A percentile compares a stretch with the other conserved stretches of the same genome.
phyloP scores from a whole-genome alignment of 2,797 vertebrate genomes.

The Syndactyla subalaris region DNA sequence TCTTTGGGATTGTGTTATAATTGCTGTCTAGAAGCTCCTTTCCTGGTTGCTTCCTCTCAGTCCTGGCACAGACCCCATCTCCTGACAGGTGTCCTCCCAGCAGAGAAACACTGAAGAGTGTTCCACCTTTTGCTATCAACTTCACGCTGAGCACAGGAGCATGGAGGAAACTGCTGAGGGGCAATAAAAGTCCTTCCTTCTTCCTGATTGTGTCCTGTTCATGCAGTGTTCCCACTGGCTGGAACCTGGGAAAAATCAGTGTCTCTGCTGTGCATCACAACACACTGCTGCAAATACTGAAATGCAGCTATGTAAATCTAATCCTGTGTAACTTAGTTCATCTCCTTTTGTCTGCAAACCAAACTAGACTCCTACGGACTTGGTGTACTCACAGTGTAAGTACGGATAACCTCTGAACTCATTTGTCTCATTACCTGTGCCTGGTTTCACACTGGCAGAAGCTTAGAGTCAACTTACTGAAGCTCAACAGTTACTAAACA shows the following conservation, averaged over 20 bases:
- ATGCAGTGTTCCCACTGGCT: neutral
- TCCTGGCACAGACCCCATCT: neutral
- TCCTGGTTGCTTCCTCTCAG: conserved; percentile 32
- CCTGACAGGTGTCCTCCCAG: neutral
- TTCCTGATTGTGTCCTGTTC: neutral
- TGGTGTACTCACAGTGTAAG: neutral
- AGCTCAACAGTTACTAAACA: neutral
- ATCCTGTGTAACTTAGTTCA: neutral
- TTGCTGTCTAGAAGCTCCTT: conserved; percentile 80
- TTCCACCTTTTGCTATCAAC: conserved; percentile 25
- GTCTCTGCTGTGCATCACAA: neutral
- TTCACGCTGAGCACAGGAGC: conserved; percentile 28
- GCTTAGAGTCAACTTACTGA: neutral
- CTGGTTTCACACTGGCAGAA: neutral
- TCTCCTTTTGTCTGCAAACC: neutral
- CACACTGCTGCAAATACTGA: neutral
- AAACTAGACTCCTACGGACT: neutral
- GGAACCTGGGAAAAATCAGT: neutral
- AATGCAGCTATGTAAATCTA: neutral
- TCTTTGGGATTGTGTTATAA: conserved; percentile 69
- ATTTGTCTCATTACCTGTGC: neutral
- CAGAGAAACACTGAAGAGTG: neutral
- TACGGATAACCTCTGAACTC: neutral
- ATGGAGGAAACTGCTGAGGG: neutral
- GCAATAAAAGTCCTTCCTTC: neutral